Evolutionary conservation across 2,113 vertebrate genomes (phyloP).

Genomic region (Brachypteracias leptosomus): DNA sequence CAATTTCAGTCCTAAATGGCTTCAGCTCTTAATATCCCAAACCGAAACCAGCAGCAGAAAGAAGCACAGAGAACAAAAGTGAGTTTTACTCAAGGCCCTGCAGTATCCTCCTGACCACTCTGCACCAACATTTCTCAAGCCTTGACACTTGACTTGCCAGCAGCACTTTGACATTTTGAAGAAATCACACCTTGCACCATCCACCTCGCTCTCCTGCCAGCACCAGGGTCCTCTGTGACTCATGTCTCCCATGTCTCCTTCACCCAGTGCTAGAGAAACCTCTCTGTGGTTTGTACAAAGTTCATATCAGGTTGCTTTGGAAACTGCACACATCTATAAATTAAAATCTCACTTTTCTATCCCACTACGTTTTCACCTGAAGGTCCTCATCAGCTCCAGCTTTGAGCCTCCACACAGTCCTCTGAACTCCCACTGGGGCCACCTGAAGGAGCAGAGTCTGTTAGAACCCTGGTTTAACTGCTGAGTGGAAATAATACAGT

Average conservation of each 20-base stretch:
- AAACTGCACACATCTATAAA: neutral
- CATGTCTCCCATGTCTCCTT: accelerated
- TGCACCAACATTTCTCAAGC: neutral
- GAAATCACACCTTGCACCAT: neutral
- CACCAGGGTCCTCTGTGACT: neutral
- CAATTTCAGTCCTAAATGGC: neutral
- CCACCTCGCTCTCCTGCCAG: neutral
- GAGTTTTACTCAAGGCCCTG: neutral
- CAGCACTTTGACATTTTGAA: neutral
- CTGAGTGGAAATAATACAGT: neutral
- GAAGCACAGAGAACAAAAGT: neutral
- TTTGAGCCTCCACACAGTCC: neutral
- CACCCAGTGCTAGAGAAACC: neutral
- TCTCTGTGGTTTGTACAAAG: neutral
- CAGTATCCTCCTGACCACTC: too few species aligned
- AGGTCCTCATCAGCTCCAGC: neutral
- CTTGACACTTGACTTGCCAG: neutral
- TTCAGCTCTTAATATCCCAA: neutral
- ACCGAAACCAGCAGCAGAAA: neutral
- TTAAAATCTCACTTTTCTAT: neutral
- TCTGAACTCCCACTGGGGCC: neutral
- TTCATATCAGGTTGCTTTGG: neutral
- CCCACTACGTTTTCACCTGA: neutral
- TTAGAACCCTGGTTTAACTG: neutral
- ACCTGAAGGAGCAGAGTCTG: neutral